These are phyloP conservation scores for Cephonodes hylas DNA, from an alignment of 2,888 invertebrate species.

Conservation along the genomic window DNA sequence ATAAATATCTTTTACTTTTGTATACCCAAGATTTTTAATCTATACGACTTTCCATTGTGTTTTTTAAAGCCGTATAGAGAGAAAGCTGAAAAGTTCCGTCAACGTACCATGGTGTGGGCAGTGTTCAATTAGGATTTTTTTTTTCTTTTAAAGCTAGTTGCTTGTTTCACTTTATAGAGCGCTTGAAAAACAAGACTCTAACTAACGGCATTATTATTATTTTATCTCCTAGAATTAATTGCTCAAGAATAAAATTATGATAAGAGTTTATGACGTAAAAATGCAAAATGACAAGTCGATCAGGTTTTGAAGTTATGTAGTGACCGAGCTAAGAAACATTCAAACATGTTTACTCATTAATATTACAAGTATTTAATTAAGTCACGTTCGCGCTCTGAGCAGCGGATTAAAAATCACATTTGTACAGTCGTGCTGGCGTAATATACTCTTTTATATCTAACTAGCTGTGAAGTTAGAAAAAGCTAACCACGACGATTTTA, in stretches of 20 bases:
- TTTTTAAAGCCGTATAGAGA: no score
- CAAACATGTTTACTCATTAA: conserved; percentile 4
- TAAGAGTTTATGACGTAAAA: background rate
- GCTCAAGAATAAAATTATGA: background rate
- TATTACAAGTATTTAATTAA: background rate
- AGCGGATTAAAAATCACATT: background rate
- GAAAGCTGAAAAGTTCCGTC: background rate
- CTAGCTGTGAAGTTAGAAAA: background rate
- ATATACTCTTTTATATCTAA: background rate
- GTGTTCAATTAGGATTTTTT: background rate
- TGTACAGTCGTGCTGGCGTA: background rate
- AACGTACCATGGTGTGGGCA: background rate
- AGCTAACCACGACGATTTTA: no score
- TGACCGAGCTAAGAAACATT: background rate
- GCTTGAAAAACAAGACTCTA: background rate
- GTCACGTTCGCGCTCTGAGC: background rate
- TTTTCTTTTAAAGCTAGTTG: background rate
- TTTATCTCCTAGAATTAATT: background rate
- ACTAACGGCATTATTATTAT: background rate
- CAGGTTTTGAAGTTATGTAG: background rate
- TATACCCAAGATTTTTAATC: no score
- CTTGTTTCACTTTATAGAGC: background rate
- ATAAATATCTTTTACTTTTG: no score
- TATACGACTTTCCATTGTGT: no score
- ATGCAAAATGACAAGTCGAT: background rate